A percentile compares a stretch with the other conserved stretches of the same genome.
These are phyloP conservation scores for Muscicapa striata DNA, from an alignment of 2,797 vertebrate species.

Conservation along the genomic window DNA sequence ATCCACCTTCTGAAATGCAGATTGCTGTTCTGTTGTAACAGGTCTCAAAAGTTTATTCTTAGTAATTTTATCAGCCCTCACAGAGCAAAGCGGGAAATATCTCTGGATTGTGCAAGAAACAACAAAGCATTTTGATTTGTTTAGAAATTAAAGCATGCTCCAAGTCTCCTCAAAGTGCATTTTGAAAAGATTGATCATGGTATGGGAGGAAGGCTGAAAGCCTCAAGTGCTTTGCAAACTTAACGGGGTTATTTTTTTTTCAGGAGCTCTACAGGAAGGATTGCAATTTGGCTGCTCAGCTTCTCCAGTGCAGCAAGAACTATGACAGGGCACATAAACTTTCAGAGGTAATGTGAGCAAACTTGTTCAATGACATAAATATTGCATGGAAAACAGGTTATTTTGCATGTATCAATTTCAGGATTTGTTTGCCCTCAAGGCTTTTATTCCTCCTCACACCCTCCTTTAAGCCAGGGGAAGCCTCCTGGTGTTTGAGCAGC, in stretches of 20 bases:
- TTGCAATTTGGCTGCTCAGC: constrained; percentile 94
- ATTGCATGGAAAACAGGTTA: neutral
- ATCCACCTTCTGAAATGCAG: neutral
- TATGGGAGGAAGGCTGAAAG: neutral
- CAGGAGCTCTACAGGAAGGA: constrained; percentile 96
- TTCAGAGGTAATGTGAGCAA: constrained; percentile 86
- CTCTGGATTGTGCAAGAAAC: neutral
- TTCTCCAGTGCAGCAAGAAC: constrained; percentile 94
- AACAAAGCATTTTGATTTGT: neutral
- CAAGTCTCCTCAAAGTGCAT: neutral
- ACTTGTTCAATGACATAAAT: neutral
- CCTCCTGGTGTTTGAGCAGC: neutral
- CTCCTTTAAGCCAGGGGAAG: neutral
- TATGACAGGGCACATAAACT: constrained; percentile 90
- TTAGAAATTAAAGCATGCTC: neutral
- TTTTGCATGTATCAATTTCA: neutral
- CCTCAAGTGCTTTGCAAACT: neutral
- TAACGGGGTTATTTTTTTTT: constrained; percentile 33
- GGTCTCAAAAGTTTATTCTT: neutral
- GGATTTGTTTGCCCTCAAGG: neutral
- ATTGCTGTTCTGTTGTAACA: neutral
- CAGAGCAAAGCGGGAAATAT: neutral
- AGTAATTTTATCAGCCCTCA: neutral
- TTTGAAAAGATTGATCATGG: neutral
- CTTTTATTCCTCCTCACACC: neutral